Evolutionary conservation across 2,888 invertebrate genomes (phyloP).

Genomic region (Drosophila barbarae): DNA sequence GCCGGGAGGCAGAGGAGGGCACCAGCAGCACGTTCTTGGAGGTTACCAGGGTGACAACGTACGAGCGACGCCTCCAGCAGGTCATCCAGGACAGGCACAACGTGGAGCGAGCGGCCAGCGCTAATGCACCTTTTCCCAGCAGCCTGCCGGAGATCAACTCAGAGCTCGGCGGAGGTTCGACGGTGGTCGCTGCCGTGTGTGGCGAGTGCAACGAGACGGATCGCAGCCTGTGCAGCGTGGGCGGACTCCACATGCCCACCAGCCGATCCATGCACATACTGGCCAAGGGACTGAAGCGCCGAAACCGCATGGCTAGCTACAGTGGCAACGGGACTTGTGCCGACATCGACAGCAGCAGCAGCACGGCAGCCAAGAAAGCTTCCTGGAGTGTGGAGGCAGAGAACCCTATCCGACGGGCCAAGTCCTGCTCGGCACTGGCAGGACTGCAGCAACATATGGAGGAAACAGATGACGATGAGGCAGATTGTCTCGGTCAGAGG

Average conservation of each 20-base stretch:
- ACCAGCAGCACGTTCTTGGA: slow-evolving; percentile 27
- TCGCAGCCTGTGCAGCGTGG: slow-evolving; percentile 82
- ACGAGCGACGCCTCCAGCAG: slow-evolving; percentile 68
- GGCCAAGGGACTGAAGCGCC: slow-evolving; percentile 80
- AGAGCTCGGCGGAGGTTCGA: slow-evolving; percentile 31
- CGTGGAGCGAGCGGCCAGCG: slow-evolving; percentile 9
- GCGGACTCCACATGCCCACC: slow-evolving; percentile 84
- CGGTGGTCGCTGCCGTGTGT: slow-evolving; percentile 57
- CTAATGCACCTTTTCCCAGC: slow-evolving; percentile 5
- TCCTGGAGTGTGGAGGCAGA: slow-evolving; percentile 43
- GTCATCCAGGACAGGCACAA: slow-evolving; percentile 67
- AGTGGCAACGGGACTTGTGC: slow-evolving; percentile 81
- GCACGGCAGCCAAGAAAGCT: slow-evolving; percentile 41
- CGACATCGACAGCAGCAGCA: slow-evolving; percentile 16
- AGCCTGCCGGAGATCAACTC: slow-evolving; percentile 43
- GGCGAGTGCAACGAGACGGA: slow-evolving; percentile 80
- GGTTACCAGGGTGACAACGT: slow-evolving; percentile 58
- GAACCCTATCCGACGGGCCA: slow-evolving; percentile 82
- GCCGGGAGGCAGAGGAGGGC: slow-evolving; percentile 34
- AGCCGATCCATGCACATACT: slow-evolving; percentile 81
- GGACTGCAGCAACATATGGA: slow-evolving; percentile 35
- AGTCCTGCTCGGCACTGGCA: slow-evolving; percentile 83
- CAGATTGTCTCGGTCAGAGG: slow-evolving; percentile 55
- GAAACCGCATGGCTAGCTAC: slow-evolving; percentile 84
- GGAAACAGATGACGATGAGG: slow-evolving; percentile 49